phyloP scores from a whole-genome alignment of 2,113 vertebrate genomes.

The Grus americana region DNA sequence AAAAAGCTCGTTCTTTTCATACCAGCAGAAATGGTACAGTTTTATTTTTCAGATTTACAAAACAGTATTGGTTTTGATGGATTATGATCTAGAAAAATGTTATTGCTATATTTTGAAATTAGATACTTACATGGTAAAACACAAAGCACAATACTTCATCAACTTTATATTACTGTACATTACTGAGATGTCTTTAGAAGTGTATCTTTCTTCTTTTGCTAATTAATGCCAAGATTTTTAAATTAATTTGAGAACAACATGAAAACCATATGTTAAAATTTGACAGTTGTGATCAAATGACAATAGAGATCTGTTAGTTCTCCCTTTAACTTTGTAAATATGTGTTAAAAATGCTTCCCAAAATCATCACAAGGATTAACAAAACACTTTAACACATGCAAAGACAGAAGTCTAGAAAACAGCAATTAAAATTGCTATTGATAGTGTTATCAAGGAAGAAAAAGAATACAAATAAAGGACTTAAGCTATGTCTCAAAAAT shows the following conservation, averaged over 20 bases:
- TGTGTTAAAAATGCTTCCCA: slow-evolving; percentile 45
- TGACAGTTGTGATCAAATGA: slow-evolving; percentile 24
- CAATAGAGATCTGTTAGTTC: slow-evolving; percentile 29
- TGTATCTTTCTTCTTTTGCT: slow-evolving; percentile 43
- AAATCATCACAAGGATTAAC: slow-evolving; percentile 29
- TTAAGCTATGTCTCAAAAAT: not conserved
- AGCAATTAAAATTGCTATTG: not conserved
- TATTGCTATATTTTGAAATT: slow-evolving; percentile 44
- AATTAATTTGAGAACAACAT: slow-evolving; percentile 52
- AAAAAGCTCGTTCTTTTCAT: not conserved
- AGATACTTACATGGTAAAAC: not conserved
- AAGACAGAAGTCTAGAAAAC: not conserved
- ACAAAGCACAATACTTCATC: slow-evolving; percentile 15
- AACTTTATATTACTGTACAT: slow-evolving; percentile 9
- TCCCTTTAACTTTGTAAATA: slow-evolving; percentile 33
- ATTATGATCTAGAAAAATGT: slow-evolving; percentile 36
- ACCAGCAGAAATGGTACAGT: slow-evolving; percentile 15
- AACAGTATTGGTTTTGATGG: slow-evolving; percentile 14
- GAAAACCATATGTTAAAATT: slow-evolving; percentile 66
- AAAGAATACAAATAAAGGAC: not conserved
- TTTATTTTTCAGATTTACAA: slow-evolving; percentile 52
- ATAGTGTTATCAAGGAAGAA: not conserved
- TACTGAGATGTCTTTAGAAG: slow-evolving; percentile 42
- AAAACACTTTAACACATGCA: not conserved
- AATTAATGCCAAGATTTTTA: slow-evolving; percentile 58